These are phyloP conservation scores for Drosophila orosa DNA, from an alignment of 1,140 invertebrate species.

Conservation along the genomic window DNA sequence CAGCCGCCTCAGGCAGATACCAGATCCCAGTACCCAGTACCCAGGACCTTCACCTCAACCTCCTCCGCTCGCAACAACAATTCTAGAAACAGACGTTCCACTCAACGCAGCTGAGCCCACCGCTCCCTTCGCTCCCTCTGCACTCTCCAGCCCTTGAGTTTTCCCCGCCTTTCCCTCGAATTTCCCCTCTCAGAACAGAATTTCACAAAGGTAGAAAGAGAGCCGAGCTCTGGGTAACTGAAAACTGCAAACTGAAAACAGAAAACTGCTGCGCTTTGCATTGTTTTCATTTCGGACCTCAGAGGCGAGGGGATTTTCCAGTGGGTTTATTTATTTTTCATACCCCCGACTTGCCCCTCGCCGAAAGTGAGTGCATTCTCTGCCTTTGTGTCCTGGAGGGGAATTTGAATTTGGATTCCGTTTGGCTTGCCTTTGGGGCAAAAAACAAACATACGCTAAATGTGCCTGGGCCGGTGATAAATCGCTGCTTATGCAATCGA, in stretches of 20 bases:
- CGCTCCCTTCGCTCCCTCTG: not conserved
- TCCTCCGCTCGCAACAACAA: constrained; percentile 56
- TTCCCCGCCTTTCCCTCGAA: constrained; percentile 7
- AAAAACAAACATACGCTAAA: constrained; percentile 70
- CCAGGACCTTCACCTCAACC: constrained; percentile 17
- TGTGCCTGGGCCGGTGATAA: constrained; percentile 64
- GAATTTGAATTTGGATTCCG: constrained; percentile 57
- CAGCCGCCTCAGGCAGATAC: constrained; percentile 29
- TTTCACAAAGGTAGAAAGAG: constrained; percentile 69
- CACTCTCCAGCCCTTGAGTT: not conserved
- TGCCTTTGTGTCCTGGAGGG: constrained; percentile 46
- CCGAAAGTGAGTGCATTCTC: constrained; percentile 27
- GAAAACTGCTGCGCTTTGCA: constrained; percentile 75
- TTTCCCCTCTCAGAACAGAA: constrained; percentile 31
- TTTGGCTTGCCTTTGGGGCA: constrained; percentile 19
- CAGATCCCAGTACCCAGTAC: constrained; percentile 8
- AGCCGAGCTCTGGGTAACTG: constrained; percentile 25
- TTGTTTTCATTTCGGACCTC: constrained; percentile 72
- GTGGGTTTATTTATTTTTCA: constrained; percentile 55
- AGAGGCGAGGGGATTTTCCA: constrained; percentile 44
- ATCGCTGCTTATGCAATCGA: constrained; percentile 60
- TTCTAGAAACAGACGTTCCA: constrained; percentile 80
- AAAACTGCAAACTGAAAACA: constrained; percentile 59
- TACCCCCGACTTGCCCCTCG: not conserved
- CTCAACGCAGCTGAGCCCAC: constrained; percentile 72